Base-by-base conservation (phyloP, 2,797 vertebrate genomes). In the Saxicola maurus region DNA sequence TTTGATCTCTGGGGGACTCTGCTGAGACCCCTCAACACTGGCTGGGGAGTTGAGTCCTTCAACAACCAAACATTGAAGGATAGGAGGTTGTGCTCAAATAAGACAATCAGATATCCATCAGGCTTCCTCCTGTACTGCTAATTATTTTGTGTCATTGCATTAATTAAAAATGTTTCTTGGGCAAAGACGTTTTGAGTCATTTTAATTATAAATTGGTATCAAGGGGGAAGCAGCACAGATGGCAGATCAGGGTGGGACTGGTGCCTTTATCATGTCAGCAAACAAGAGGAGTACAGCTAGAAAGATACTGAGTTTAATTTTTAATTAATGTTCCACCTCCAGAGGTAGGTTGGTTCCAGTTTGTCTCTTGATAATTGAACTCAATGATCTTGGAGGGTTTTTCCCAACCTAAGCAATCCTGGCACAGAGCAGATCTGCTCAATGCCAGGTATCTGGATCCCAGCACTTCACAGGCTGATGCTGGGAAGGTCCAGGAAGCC, bases 151-250 rank as follows among this genome's bases (percentile, higher is more conserved):
- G 21, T 66, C 53, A 5, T 45, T 68, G 51, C 52, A 5, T 92
- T 94, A 92, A 94, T 93, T 94, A 91, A 82, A 89, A 92, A 31
- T 37, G 38, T 61, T 92, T 86, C 61, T 74, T 75, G 65, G 73
- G 61, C 79, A 74, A 86, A 95, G 76, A 66, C 24, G 17, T 81
- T 84, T 82, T 61, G 85, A 72, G 48, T 89, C 13, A 13, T 74
- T 92, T 80, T 92, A 92, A 94, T 92, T 90, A 87, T 53, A 75
- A 74, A 46, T 68, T 21, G 62, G 48, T 93, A 86, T 79, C 71
- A 30, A 78, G 67, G 77, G 86, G 83, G 83, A 92, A 72, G 88
- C 33, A 72, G 71, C 87, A 48, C 92, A 90, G 90, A 86, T 91
- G 91, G 91, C 59, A 71, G 1, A 79, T 67, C 0, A 2, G 24